These are phyloP conservation scores for Diaphora mendica DNA, from an alignment of 2,888 invertebrate species.

Conservation along the genomic window DNA sequence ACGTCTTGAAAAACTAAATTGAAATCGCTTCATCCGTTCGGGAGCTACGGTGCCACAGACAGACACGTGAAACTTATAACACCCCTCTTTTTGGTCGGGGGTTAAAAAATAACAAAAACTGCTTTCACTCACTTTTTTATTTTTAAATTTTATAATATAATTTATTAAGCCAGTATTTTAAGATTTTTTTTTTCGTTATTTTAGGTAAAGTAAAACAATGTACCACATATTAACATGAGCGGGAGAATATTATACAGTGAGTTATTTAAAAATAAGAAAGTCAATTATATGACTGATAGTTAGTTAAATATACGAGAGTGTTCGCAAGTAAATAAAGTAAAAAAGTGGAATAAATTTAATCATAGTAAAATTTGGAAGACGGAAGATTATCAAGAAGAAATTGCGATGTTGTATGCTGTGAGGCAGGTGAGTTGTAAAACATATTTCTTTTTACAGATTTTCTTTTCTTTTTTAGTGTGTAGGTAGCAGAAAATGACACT, in stretches of 20 bases:
- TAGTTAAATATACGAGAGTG: conserved; percentile 45
- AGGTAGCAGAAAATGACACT: too few species aligned
- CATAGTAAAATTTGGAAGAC: conserved; percentile 36
- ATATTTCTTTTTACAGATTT: neutral
- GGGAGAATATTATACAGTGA: conserved; percentile 45
- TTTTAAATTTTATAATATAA: conserved; percentile 4
- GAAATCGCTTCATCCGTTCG: too few species aligned
- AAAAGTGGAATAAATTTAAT: conserved; percentile 32
- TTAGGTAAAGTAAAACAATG: conserved; percentile 30
- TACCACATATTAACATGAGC: conserved; percentile 52
- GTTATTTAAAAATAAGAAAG: conserved; percentile 43
- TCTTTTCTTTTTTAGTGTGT: too few species aligned
- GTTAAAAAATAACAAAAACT: neutral
- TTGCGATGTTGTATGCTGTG: conserved; percentile 79
- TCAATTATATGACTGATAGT: conserved; percentile 63
- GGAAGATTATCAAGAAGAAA: conserved; percentile 53
- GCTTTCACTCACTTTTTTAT: conserved; percentile 42
- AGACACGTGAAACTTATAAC: too few species aligned
- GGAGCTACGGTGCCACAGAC: too few species aligned
- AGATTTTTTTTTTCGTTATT: conserved; percentile 5
- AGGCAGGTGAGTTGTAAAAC: conserved; percentile 73
- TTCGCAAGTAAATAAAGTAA: conserved; percentile 31
- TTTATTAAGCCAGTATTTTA: neutral
- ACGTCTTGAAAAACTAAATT: too few species aligned
- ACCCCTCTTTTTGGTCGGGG: too few species aligned